A percentile compares a stretch with the other conserved stretches of the same genome.
phyloP scores from a whole-genome alignment of 2,113 vertebrate genomes.

The western clawed frog (Xenopus tropicalis) region UCB_Xtro_10.0 CM004446.2:67559501-67560000 shows the following conservation, averaged over 20 bases:
- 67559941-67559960: too few relatives aligned
- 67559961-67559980: too few relatives aligned
- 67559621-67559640: slow-evolving; percentile 6
- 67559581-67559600: slow-evolving; percentile 14
- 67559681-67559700: background rate
- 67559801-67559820: background rate
- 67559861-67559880: too few relatives aligned
- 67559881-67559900: too few relatives aligned
- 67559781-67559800: background rate
- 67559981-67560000: too few relatives aligned
- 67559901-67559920: too few relatives aligned
- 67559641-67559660: background rate
- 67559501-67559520: slow-evolving; percentile 10
- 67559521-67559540: background rate
- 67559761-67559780: too few relatives aligned
- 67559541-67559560: background rate
- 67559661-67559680: slow-evolving; percentile 7
- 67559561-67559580: slow-evolving; percentile 10
- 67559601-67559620: background rate
- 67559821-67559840: too few relatives aligned
- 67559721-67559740: background rate
- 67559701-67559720: slow-evolving; percentile 1
- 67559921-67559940: too few relatives aligned
- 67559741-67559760: background rate
- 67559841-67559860: background rate